Base-by-base conservation (phyloP, 2,888 invertebrate genomes). In the Cecidostiba fungosa region DNA sequence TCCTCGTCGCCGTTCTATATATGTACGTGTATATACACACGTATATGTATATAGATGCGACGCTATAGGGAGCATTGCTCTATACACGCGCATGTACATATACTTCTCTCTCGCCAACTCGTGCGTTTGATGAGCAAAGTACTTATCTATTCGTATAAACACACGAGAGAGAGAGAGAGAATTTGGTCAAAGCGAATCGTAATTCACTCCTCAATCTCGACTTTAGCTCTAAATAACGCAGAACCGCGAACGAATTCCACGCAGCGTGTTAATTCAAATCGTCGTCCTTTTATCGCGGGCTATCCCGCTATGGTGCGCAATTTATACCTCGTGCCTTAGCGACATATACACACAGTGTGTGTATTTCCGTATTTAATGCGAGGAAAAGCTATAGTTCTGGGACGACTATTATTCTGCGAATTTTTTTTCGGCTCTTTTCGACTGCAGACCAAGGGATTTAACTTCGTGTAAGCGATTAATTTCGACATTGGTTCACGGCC, bases 231-330 rank as follows among this genome's bases (percentile, higher is more conserved):
- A 50, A 50, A 50, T 16, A 59, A 59, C 26, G 32, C 29, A 14
- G n/a, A n/a, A n/a, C n/a, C n/a, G 69, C 26, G 26, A 29, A 32
- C 79, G 84, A 88, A 87, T 85, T 88, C 82, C 87, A 84, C 87
- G 82, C 83, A 82, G 82, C 79, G 82, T 81, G 86, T 87, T 89
- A 86, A 87, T 88, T 88, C 80, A 84, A 85, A 88, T 87, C 86
- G 84, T 84, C 47, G 84, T 84, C 47, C 80, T 87, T 87, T 39
- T 87, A 88, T 87, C 88, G 86, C 86, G 87, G 4, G 23, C 32
- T 78, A 88, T 87, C 84, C 85, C 84, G 85, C 87, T 88, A 86
- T 76, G 76, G 86, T n/a, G n/a, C 86, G 84, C 87, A 88, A 88
- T 89, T 88, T 88, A 88, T 86, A 86, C 85, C 74, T 79, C 70